A percentile compares a stretch with the other conserved stretches of the same genome.
Conservation (phyloP, 2,113 vertebrate species). For the Nesospiza acunhae region DNA sequence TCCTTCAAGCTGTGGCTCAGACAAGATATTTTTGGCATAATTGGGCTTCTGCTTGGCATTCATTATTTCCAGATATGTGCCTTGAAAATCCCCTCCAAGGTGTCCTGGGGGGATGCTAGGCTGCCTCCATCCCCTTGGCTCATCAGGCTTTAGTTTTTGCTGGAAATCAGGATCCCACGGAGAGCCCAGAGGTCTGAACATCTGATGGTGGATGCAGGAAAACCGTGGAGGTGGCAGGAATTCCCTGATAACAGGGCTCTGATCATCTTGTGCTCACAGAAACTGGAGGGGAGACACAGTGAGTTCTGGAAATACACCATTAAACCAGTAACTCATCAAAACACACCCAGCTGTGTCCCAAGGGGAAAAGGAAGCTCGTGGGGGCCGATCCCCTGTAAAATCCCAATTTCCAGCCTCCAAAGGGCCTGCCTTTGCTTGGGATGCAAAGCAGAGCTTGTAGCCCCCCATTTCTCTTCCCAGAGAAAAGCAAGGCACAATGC, state of each 20-base stretch:
- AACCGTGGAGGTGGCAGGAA: neutral
- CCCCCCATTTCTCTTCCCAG: no score
- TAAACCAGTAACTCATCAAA: neutral
- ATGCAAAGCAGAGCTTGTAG: neutral
- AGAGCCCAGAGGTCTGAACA: neutral
- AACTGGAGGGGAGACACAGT: no score
- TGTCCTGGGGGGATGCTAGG: neutral
- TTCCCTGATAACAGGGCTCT: neutral
- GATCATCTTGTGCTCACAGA: neutral
- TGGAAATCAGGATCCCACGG: neutral
- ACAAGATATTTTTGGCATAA: neutral
- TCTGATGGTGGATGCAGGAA: neutral
- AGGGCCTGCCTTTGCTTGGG: neutral
- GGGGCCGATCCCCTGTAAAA: neutral
- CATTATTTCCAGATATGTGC: neutral
- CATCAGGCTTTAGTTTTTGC: neutral
- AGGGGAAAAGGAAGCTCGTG: fast-evolving
- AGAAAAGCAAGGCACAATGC: no score
- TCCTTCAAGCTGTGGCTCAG: neutral
- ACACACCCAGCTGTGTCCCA: fast-evolving
- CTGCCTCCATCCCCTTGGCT: neutral
- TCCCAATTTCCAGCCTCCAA: neutral
- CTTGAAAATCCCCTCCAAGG: neutral
- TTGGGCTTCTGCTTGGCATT: neutral
- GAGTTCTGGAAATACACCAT: neutral